Evolutionary conservation across 1,140 invertebrate genomes (phyloP).

Genomic region (Belonocnema kinseyi): DNA sequence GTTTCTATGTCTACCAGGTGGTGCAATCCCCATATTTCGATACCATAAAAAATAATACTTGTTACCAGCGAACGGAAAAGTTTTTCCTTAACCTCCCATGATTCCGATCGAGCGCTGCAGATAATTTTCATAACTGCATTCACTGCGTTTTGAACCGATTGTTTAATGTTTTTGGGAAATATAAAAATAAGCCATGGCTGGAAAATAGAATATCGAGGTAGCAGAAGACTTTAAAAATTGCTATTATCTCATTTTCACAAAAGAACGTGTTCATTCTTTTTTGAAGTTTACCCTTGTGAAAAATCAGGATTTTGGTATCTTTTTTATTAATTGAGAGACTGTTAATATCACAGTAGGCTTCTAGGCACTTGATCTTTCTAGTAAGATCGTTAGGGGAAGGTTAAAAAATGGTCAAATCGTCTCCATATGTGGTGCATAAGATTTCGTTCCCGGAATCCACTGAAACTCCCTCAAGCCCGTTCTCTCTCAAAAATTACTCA

Average conservation of each 20-base stretch:
- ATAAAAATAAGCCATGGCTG: too few species aligned
- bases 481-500: too few species aligned
- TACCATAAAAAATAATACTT: slow-evolving; percentile 7
- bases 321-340: not conserved
- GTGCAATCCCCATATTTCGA: slow-evolving; percentile 32
- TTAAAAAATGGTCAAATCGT: not conserved
- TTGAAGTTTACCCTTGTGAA: not conserved
- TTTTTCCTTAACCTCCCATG: too few species aligned
- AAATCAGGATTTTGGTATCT: not conserved
- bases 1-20: slow-evolving; percentile 31
- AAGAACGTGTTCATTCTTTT: not conserved
- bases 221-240: not conserved
- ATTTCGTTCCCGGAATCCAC: not conserved
- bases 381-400: not conserved
- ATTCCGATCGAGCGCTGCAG: too few species aligned
- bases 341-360: not conserved
- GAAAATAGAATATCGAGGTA: too few species aligned
- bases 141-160: too few species aligned
- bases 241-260: not conserved
- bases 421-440: not conserved
- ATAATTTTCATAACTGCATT: too few species aligned
- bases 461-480: too few species aligned
- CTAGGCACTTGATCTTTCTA: not conserved
- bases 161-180: too few species aligned
- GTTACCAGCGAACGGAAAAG: not conserved